Evolutionary conservation across 2,888 invertebrate genomes (phyloP).

Genomic region (Caradrina kadenii): DNA sequence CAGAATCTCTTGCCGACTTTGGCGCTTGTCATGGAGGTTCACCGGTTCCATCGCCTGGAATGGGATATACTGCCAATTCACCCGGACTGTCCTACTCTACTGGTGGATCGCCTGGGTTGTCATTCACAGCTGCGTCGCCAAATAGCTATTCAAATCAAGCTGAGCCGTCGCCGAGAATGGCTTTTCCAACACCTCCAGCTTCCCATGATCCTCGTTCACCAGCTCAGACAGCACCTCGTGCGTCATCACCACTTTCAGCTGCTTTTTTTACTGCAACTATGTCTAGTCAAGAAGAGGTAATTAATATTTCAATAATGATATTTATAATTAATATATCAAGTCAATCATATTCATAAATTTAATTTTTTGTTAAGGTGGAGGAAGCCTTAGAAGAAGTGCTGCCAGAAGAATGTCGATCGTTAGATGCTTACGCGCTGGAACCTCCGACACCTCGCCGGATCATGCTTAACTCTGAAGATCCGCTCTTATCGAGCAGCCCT

Average conservation of each 20-base stretch:
- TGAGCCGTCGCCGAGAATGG: constrained; percentile 92
- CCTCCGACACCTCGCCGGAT: constrained; percentile 94
- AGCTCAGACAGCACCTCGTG: constrained; percentile 91
- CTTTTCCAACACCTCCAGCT: constrained; percentile 96
- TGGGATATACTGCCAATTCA: constrained; percentile 84
- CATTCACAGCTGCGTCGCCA: constrained; percentile 84
- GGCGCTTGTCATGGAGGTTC: constrained; percentile 93
- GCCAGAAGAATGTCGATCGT: constrained; percentile 93
- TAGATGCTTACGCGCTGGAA: constrained; percentile 91
- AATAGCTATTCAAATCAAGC: constrained; percentile 84
- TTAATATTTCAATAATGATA: constrained; percentile 29
- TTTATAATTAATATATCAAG: constrained; percentile 2
- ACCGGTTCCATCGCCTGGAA: constrained; percentile 89
- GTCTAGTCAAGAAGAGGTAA: constrained; percentile 95
- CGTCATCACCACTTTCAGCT: constrained; percentile 95
- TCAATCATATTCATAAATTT: constrained; percentile 34
- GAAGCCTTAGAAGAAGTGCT: constrained; percentile 96
- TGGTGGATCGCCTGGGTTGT: constrained; percentile 85
- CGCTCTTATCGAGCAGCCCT: constrained; percentile 95
- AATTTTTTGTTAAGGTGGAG: constrained; percentile 90
- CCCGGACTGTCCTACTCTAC: constrained; percentile 95
- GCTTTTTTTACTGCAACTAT: constrained; percentile 96
- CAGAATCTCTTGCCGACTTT: constrained; percentile 95
- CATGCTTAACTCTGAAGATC: constrained; percentile 97
- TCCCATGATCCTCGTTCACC: constrained; percentile 96